phyloP scores from a whole-genome alignment of 2,888 invertebrate genomes.

The Lithosia quadra region DNA sequence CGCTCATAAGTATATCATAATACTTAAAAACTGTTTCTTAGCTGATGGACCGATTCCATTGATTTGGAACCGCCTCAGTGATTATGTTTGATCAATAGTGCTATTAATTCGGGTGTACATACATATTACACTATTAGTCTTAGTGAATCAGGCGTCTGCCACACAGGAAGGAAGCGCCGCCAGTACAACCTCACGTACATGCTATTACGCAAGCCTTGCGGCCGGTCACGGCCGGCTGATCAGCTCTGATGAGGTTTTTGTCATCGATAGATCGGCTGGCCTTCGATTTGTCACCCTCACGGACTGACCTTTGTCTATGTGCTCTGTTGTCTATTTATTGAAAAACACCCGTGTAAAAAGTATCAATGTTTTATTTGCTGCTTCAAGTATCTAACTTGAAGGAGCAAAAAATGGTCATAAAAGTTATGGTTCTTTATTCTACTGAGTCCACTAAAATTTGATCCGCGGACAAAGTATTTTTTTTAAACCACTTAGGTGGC shows the following conservation, averaged over 20 bases:
- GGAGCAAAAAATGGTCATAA: too few relatives aligned
- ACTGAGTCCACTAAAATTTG: too few relatives aligned
- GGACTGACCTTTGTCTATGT: slow-evolving; percentile 19
- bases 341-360: neutral
- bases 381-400: too few relatives aligned
- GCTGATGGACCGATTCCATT: neutral
- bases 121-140: slow-evolving; percentile 9
- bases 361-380: neutral
- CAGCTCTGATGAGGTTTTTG: slow-evolving; percentile 28
- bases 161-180: slow-evolving; percentile 5
- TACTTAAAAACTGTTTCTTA: neutral
- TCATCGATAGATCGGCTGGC: slow-evolving; percentile 16
- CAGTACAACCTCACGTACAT: neutral
- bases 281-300: slow-evolving; percentile 37
- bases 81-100: slow-evolving; percentile 6
- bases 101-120: slow-evolving; percentile 4
- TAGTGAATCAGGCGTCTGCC: slow-evolving; percentile 1
- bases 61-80: slow-evolving; percentile 1
- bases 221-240: slow-evolving; percentile 26
- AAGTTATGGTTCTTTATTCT: too few relatives aligned
- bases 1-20: too few relatives aligned
- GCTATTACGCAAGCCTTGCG: slow-evolving; percentile 7
- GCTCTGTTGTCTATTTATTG: neutral
- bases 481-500: too few relatives aligned
- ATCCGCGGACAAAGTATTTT: too few relatives aligned